Evolutionary conservation across 2,888 invertebrate species (phyloP).

Genomic region (Quadroppia sp.): DNA sequence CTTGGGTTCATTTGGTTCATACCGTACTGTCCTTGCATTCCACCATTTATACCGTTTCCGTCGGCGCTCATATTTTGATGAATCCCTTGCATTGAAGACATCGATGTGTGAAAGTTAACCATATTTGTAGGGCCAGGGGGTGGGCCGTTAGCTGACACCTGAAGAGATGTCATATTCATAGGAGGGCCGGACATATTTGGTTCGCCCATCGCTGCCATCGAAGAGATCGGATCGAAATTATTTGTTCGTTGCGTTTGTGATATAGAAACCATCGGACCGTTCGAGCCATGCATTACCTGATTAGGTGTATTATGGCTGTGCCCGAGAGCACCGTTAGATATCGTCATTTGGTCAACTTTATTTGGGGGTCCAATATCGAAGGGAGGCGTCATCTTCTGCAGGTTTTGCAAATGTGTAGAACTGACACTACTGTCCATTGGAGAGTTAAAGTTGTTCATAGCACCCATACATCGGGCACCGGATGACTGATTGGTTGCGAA

Average conservation of each 20-base stretch:
- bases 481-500: constrained; percentile 10
- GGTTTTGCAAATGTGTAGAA: constrained; percentile 48
- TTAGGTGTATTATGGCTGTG: constrained; percentile 10
- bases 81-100: constrained; percentile 50
- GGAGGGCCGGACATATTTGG: constrained; percentile 45
- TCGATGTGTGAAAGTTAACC: constrained; percentile 53
- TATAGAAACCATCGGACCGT: not conserved
- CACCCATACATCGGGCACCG: constrained; percentile 10
- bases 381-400: constrained; percentile 49
- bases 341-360: constrained; percentile 42
- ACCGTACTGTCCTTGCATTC: constrained; percentile 42
- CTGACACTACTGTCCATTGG: constrained; percentile 42
- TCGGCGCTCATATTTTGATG: constrained; percentile 47
- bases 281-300: constrained; percentile 8
- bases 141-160: constrained; percentile 43
- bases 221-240: constrained; percentile 88
- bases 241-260: constrained; percentile 50
- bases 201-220: constrained; percentile 82
- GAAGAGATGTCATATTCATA: constrained; percentile 48
- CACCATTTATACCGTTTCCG: constrained; percentile 38
- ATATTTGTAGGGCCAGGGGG: constrained; percentile 50
- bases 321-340: constrained; percentile 18
- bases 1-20: constrained; percentile 12
- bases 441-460: constrained; percentile 8
- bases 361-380: constrained; percentile 45